Evolutionary conservation across 2,113 vertebrate species (phyloP).

Genomic region (Aplodontia rufa): DNA sequence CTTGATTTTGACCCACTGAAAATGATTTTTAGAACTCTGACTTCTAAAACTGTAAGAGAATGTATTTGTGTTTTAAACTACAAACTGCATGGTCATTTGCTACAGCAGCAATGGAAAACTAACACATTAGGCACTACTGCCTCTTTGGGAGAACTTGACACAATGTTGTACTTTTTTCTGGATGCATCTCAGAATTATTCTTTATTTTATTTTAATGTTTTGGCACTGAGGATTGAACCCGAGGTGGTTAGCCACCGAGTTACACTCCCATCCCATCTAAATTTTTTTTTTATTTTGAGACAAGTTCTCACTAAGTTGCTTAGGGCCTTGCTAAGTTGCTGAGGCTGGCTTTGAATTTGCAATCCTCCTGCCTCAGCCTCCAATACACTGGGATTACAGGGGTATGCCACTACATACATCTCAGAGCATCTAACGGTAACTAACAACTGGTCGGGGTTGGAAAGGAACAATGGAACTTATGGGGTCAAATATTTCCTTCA

Average conservation of each 20-base stretch:
- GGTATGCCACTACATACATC: too few relatives aligned
- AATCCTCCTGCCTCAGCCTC: too few relatives aligned
- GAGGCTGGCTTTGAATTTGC: too few relatives aligned
- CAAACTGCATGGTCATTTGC: background rate
- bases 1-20: background rate
- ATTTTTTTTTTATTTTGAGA: too few relatives aligned
- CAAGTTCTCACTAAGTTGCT: too few relatives aligned
- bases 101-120: background rate
- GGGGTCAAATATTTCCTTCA: background rate
- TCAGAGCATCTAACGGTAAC: too few relatives aligned
- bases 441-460: background rate
- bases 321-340: too few relatives aligned
- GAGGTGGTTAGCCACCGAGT: too few relatives aligned
- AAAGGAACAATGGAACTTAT: background rate
- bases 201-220: too few relatives aligned
- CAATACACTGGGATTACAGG: too few relatives aligned
- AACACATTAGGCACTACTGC: background rate
- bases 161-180: background rate
- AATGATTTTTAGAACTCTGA: background rate
- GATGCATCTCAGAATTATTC: background rate
- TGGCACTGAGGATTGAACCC: too few relatives aligned
- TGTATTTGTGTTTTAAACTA: background rate
- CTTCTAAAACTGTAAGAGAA: background rate
- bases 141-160: background rate
- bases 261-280: too few relatives aligned